Base-by-base conservation (phyloP, 2,888 invertebrate genomes). In the Lathronympha strigana region DNA sequence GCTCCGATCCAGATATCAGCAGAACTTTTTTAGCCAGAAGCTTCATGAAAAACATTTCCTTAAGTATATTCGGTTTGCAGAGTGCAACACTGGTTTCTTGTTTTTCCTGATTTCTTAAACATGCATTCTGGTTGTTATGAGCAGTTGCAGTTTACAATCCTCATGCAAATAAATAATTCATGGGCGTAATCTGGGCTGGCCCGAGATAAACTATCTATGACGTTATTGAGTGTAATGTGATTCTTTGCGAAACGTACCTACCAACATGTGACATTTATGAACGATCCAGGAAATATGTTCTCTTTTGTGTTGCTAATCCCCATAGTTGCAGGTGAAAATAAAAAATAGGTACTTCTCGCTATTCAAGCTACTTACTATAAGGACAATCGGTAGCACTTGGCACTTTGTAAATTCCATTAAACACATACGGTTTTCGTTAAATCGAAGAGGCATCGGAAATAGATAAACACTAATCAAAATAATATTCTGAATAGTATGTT, bases 111-210 rank as follows among this genome's bases (percentile, higher is more conserved):
- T 62, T 62, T 54, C 62, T 36, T 54, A 38, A 62, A 54, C 54
- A 55, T 58, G 51, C 57, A 63, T 63, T 51, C 57, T 28, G 57
- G 43, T 43, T 51, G 43, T 58, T 58, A 33, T 25, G 43, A 43
- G 21, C 17, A 45, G 50, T 57, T 43, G 38, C 15, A 63, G 21
- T 57, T 47, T 28, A 54, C 23, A 61, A 51, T 15, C 40, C 31
- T 4, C 31, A 63, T 63, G 54, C 33, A 57, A 63, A 57, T 63
- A 63, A 57, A 58, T 63, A 50, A 63, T 57, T 58, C 43, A 50
- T 51, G 38, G 21, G 28, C 40, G 31, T 43, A 40, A 54, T 55
- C 49, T 62, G 33, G 21, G 49, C 19, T 21, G 43, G 23, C 57
- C 19, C 1, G 50, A 25, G 49, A 25, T 50, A 55, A 55, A 57